Conservation (phyloP, 2,888 invertebrate genomes). For the Malachius bipustulatus region DNA sequence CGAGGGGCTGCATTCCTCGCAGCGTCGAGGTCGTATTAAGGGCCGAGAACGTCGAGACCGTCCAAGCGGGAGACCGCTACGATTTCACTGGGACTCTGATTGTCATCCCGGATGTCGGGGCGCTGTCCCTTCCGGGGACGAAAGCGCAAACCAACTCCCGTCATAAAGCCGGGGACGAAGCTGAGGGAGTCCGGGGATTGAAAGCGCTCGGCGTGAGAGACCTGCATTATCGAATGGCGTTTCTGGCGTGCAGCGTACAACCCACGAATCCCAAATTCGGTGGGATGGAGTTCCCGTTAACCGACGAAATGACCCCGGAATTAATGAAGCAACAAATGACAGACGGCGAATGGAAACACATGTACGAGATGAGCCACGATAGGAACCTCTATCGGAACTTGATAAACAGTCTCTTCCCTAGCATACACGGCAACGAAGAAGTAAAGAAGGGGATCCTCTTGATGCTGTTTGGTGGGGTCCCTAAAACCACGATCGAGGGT, state of each 20-base stretch:
- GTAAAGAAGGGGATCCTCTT: constrained; percentile 82
- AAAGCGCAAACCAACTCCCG: constrained; percentile 70
- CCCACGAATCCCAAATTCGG: constrained; percentile 82
- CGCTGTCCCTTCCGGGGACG: constrained; percentile 74
- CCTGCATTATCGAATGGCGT: constrained; percentile 78
- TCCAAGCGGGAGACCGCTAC: constrained; percentile 67
- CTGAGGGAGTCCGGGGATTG: constrained; percentile 44
- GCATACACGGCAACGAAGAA: constrained; percentile 94
- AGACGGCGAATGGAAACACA: constrained; percentile 85
- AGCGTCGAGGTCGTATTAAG: constrained; percentile 90
- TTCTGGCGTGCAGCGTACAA: constrained; percentile 85
- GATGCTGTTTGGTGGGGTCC: constrained; percentile 95
- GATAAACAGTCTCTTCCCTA: constrained; percentile 84
- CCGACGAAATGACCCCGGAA: constrained; percentile 86
- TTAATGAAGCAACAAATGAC: constrained; percentile 91
- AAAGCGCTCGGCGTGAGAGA: constrained; percentile 78
- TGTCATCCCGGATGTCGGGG: constrained; percentile 92
- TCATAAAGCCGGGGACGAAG: constrained; percentile 58
- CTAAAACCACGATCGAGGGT: constrained; percentile 81
- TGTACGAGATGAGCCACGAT: constrained; percentile 96
- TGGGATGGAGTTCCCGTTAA: constrained; percentile 65
- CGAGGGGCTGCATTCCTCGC: constrained; percentile 91
- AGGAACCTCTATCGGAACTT: constrained; percentile 81
- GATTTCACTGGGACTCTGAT: constrained; percentile 94
- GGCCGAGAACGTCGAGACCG: constrained; percentile 92